Percentiles rank a stretch among this genome's conserved stretches.
These are phyloP conservation scores for Zygothrica quintamaculata DNA, from an alignment of 2,888 invertebrate genomes.

Conservation along the genomic window DNA sequence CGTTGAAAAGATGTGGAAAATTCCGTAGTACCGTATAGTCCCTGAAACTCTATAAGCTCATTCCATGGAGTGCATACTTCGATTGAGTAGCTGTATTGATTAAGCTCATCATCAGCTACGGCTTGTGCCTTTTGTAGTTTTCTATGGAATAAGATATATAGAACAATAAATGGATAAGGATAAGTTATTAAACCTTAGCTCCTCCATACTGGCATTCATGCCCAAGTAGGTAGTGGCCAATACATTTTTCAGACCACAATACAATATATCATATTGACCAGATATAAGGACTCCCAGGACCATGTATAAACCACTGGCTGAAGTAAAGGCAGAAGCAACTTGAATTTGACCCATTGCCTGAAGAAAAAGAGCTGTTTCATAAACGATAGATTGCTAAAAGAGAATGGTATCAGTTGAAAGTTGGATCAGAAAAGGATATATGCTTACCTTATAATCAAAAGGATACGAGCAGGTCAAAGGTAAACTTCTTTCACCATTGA, in stretches of 20 bases:
- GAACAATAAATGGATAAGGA: background rate
- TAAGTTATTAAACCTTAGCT: slow-evolving; percentile 54
- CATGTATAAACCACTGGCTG: slow-evolving; percentile 82
- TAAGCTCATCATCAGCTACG: slow-evolving; percentile 54
- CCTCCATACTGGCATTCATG: slow-evolving; percentile 44
- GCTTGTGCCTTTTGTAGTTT: slow-evolving; percentile 57
- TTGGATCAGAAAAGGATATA: background rate
- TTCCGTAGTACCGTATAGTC: background rate
- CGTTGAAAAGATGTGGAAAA: slow-evolving; percentile 59
- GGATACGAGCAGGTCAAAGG: slow-evolving; percentile 82
- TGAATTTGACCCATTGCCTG: slow-evolving; percentile 82
- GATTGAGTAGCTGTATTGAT: slow-evolving; percentile 68
- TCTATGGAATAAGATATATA: slow-evolving; percentile 39
- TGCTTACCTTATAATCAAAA: slow-evolving; percentile 74
- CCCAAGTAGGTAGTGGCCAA: slow-evolving; percentile 69
- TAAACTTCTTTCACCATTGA: slow-evolving; percentile 67
- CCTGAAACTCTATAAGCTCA: slow-evolving; percentile 17
- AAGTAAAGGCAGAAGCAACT: slow-evolving; percentile 75
- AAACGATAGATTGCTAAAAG: slow-evolving; percentile 68
- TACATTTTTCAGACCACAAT: slow-evolving; percentile 81
- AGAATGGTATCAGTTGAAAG: background rate
- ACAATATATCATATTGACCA: slow-evolving; percentile 80
- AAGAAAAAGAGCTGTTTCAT: slow-evolving; percentile 72
- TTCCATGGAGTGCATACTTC: slow-evolving; percentile 48
- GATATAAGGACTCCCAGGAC: slow-evolving; percentile 71